Conservation (phyloP, 2,888 invertebrate species). For the Hirtodrosophila duncani region DNA sequence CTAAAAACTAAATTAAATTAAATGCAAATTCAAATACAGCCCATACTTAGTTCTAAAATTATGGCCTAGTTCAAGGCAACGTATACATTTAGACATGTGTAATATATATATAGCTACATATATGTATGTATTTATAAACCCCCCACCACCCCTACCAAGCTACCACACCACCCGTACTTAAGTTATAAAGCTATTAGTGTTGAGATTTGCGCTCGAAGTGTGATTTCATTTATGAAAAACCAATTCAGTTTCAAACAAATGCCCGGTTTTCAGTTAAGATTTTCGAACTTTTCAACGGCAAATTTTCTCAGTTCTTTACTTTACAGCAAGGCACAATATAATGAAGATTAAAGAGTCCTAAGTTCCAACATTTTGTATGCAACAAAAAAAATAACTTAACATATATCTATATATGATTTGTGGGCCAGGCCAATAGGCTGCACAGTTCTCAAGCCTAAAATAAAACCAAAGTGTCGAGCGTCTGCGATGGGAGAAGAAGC, state of each 20-base stretch:
- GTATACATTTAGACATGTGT: constrained; percentile 41
- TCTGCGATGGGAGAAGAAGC: not conserved
- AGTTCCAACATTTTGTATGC: not conserved
- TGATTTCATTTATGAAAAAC: too few species aligned
- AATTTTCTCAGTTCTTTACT: constrained; percentile 51
- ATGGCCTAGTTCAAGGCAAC: constrained; percentile 15
- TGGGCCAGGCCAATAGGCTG: constrained; percentile 74
- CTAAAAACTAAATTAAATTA: constrained; percentile 33
- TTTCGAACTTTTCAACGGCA: constrained; percentile 46
- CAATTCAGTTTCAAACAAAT: too few species aligned
- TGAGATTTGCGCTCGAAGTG: constrained; percentile 45
- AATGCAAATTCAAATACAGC: constrained; percentile 37
- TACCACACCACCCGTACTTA: too few species aligned
- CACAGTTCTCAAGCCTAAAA: constrained; percentile 86
- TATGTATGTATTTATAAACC: constrained; percentile 11
- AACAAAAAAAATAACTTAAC: constrained; percentile 15
- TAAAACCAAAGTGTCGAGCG: constrained; percentile 80
- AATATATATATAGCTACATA: constrained; percentile 38
- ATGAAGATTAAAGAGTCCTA: constrained; percentile 15
- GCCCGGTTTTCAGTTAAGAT: constrained; percentile 57
- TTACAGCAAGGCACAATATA: constrained; percentile 67
- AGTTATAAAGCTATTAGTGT: constrained; percentile 20
- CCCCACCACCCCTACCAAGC: constrained; percentile 6
- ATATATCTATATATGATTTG: constrained; percentile 21
- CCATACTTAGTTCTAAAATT: constrained; percentile 49